Base-by-base conservation (phyloP, 1,140 invertebrate species). In the Papilio machaon region DNA sequence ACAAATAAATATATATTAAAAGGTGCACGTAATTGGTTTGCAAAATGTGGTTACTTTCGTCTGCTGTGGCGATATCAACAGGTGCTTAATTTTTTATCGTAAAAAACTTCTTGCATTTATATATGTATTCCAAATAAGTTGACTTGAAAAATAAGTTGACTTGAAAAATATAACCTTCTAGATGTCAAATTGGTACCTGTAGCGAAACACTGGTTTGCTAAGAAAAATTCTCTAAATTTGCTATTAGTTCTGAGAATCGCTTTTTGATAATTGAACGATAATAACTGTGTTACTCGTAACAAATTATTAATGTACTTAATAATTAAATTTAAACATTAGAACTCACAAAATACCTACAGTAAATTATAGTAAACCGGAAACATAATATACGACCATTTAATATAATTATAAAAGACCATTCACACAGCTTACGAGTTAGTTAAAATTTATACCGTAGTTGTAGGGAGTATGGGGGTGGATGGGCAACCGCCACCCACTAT, bases 381-480 rank as follows among this genome's bases (percentile, higher is more conserved):
- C 19, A 15, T 52, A 76, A 76, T 76, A 49, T 76, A 54, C 47
- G 19, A 30, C 15, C 10, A n/a, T 76, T 23, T 30, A 76, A 76
- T 23, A 76, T 76, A 76, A 76, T 76, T 76, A 76, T 23, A 76
- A 70, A 30, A 19, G 47, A 30, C 74, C 47, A 76, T 74, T 74
- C 43, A 30, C 74, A 76, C 47, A 76, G 74, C 74, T 76, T 76
- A 76, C 74, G 74, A 52, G 74, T 76, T 54, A 76, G 74, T 76
- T 76, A 52, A 76, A 76, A 54, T 76, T 76, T 76, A 76, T 76
- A 76, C 19, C 47, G 74, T 23, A n/a, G 35, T 38, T 9, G 5
- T 46, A 11, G 47, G 47, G 17, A 15, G n/a, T 43, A 6, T 19
- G 23, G 74, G 74, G 74, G 74, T 30, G n/a, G 30, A 52, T 19